Evolutionary conservation across 1,140 invertebrate genomes (phyloP).

Genomic region (Zeugodacus cucurbitae): DNA sequence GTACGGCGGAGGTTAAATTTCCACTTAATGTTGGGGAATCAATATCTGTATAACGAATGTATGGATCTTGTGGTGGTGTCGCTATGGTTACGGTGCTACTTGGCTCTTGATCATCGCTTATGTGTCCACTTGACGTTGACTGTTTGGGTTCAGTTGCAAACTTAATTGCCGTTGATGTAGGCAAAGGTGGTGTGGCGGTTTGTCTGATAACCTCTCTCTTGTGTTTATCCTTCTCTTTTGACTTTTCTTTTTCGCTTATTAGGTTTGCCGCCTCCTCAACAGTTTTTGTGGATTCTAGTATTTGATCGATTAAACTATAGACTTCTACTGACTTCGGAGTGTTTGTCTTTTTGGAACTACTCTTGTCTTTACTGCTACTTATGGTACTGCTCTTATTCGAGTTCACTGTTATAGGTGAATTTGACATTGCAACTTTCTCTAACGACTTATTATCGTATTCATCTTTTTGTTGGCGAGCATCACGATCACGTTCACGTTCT

Average conservation of each 20-base stretch:
- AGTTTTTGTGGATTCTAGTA: conserved; percentile 60
- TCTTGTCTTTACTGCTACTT: conserved; percentile 24
- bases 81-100: conserved; percentile 70
- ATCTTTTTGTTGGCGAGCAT: conserved; percentile 1
- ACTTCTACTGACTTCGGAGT: conserved; percentile 37
- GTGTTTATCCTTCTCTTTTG: conserved; percentile 16
- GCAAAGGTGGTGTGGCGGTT: not conserved
- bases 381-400: not conserved
- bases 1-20: conserved; percentile 62
- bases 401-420: not conserved
- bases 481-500: not conserved
- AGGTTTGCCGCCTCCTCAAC: conserved; percentile 59
- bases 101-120: conserved; percentile 73
- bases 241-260: conserved; percentile 47
- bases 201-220: not conserved
- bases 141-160: not conserved
- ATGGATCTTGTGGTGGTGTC: conserved; percentile 59
- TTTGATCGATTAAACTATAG: conserved; percentile 62
- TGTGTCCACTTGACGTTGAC: conserved; percentile 54
- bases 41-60: conserved; percentile 7
- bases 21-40: conserved; percentile 5
- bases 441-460: not conserved
- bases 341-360: not conserved
- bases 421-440: not conserved
- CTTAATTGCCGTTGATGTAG: not conserved